Evolutionary conservation across 64 coral and sea anemone species (phyloP), one percentile per base, ranked within the genome.

Genomic region (Stichodactyla helianthus): DNA sequence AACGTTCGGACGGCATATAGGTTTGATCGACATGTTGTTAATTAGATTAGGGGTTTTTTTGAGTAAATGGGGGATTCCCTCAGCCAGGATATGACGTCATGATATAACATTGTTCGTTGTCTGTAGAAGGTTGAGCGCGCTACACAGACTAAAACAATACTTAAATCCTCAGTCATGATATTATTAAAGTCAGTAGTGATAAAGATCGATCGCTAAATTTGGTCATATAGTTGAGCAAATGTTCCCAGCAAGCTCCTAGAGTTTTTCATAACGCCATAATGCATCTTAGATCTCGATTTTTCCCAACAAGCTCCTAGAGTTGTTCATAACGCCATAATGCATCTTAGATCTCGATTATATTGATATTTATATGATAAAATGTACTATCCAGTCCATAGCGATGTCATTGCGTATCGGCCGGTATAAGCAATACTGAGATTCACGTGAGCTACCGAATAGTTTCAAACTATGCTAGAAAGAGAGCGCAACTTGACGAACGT

Each of bases 1-100:
- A 31, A 27, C 25, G 10, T 6, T 2, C 0, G 4, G 27, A 11
- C 23, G 68, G 0, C 68, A 31, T 74, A 28, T 74, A 74, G 35
- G 25, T 74, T n/a, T n/a, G 23, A n/a, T 74, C 25, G 20, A 74
- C 26, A 20, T 6, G 14, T 4, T 74, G n/a, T 26, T 74, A 31
- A 74, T 28, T 74, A 14, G 25, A 74, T 74, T 74, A 31, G 27
- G 12, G 25, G 7, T 65, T 63, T 63, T 63, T 65, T 65, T 31
- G 22, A 74, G 10, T 27, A 23, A 26, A 7, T 31, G 68, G 68
- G 68, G 68, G 68, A 74, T 74, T 74, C 68, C 68, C 68, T 74
- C 10, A 74, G 22, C n/a, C 63, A 74, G 68, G 68, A 74, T 74
- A 23, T 74, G 68, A 74, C 68, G 68, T 74, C 68, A 74, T 74